phyloP scores from a whole-genome alignment of 2,113 vertebrate species.

The Myanophis thanlyinensis region DNA sequence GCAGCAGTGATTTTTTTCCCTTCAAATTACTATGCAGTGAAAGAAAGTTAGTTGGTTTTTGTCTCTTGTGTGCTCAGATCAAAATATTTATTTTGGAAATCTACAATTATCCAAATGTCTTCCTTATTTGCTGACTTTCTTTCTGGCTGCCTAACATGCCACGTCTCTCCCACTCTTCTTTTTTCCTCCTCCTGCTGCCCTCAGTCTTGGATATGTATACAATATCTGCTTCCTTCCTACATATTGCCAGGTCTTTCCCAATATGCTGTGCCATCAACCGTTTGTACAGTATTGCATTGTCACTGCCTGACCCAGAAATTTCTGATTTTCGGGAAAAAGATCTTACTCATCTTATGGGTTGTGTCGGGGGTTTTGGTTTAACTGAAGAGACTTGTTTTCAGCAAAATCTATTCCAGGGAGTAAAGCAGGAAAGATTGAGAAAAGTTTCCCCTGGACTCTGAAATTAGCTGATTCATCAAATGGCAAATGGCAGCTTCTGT shows the following conservation, averaged over 20 bases:
- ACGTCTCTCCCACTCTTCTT: not conserved
- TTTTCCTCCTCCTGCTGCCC: not conserved
- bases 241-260: not conserved
- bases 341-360: not conserved
- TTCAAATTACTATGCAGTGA: not conserved
- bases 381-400: not conserved
- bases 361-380: not conserved
- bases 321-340: not conserved
- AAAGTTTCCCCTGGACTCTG: not conserved
- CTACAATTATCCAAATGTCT: not conserved
- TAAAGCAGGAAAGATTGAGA: not conserved
- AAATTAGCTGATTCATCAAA: constrained; percentile 1
- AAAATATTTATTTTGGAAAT: not conserved
- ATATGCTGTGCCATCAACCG: not conserved
- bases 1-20: not conserved
- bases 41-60: not conserved
- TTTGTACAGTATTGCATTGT: not conserved
- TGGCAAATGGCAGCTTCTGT: not conserved
- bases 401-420: not conserved
- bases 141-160: not conserved
- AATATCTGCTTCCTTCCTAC: not conserved
- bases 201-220: not conserved
- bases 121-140: not conserved
- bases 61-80: not conserved
- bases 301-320: not conserved